A percentile compares a stretch with the other conserved stretches of the same genome.
Evolutionary conservation across 2,888 invertebrate species (phyloP).

Genomic region (Dicyrtomina minuta): DNA sequence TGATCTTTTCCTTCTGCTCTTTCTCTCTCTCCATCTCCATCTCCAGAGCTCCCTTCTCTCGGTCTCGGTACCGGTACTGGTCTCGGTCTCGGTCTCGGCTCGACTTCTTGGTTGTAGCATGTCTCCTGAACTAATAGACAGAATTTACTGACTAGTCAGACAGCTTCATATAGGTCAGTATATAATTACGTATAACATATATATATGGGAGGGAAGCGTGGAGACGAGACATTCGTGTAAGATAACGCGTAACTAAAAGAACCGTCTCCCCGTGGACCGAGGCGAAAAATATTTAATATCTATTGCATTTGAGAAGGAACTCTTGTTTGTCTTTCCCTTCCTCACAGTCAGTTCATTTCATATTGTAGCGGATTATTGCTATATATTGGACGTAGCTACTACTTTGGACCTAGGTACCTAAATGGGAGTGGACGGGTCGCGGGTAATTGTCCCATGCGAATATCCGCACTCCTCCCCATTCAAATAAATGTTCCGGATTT

Average conservation of each 20-base stretch:
- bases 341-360: background rate
- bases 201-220: background rate
- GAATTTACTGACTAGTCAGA: background rate
- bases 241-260: background rate
- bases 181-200: background rate
- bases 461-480: too few relatives aligned
- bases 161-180: background rate
- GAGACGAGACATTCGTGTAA: too few relatives aligned
- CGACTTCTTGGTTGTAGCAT: too few relatives aligned
- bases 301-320: background rate
- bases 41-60: background rate
- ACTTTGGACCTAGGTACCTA: too few relatives aligned
- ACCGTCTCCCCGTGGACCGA: background rate
- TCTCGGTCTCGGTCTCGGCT: too few relatives aligned
- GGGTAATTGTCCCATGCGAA: too few relatives aligned
- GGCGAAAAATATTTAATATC: background rate
- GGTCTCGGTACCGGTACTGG: too few relatives aligned
- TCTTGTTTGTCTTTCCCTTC: background rate
- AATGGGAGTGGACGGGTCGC: too few relatives aligned
- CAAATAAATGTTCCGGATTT: background rate
- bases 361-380: too few relatives aligned
- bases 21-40: background rate
- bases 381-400: too few relatives aligned
- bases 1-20: slow-evolving; percentile 21
- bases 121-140: too few relatives aligned